Base-by-base conservation (phyloP, 2,888 invertebrate genomes). In the Brachylomia viminalis region DNA sequence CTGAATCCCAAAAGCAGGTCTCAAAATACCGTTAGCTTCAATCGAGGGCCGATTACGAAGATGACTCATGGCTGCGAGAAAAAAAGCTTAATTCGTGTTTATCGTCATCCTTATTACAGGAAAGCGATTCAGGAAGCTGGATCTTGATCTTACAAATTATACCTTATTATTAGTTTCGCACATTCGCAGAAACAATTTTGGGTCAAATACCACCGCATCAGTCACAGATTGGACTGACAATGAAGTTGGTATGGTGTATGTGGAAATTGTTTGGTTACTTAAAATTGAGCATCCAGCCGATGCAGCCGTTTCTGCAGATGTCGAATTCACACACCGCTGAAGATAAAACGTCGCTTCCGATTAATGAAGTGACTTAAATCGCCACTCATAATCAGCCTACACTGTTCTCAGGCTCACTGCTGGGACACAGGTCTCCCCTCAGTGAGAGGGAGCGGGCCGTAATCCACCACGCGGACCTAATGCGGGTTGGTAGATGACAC, bases 11-110 rank as follows among this genome's bases (percentile, higher is more conserved):
- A 73, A 68, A 65, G 10, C 45, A 2, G 64, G 1, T 42, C 45
- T 52, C 20, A 27, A 13, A 59, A 10, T 79, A 72, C 52, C 45
- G 58, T 71, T 45, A 75, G 30, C 27, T 15, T 64, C 7, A 64
- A 80, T 68, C 27, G 49, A 59, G 0, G 4, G 27, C 38, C 15
- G 72, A 67, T 64, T 64, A 49, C 30, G 47, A 67, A 45, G 15
- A 33, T 67, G 49, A 66, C 30, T 1, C 65, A 47, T 49, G 11
- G 1, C 33, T 67, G 13, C 49, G 27, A 65, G 42, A 47, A 67
- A 56, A 56, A n/a, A 15, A 20, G 0, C 3, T 27, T 54, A 52
- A 69, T 72, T 6, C 23, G 0, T 45, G 23, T 23, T 67, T 49
- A 69, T 59, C 15, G 13, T 49, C 23, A 49, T 56, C 23, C 33